Conservation (phyloP, 1,140 invertebrate genomes). For the Latrodectus geometricus region DNA sequence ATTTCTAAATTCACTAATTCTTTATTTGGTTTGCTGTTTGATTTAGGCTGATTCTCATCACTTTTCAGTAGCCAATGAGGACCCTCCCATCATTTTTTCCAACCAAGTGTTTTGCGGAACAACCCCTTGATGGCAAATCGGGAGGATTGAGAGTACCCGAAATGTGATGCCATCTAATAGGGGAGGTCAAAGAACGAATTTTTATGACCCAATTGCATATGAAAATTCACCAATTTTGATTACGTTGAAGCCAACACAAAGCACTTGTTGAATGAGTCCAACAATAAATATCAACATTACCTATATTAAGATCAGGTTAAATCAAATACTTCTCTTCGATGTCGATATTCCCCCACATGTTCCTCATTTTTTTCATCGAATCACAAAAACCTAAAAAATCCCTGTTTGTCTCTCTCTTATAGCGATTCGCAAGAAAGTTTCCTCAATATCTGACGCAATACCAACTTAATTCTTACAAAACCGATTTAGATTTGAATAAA, state of each 20-base stretch:
- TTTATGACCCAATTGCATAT: slow-evolving; percentile 14
- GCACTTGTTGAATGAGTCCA: slow-evolving; percentile 33
- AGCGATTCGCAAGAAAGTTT: no score
- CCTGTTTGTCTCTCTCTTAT: no score
- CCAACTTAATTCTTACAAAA: no score
- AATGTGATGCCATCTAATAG: not conserved
- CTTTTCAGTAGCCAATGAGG: slow-evolving; percentile 3
- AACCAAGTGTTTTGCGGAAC: slow-evolving; percentile 7
- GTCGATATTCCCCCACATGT: no score
- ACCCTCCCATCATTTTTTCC: slow-evolving; percentile 38
- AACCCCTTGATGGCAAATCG: slow-evolving; percentile 7
- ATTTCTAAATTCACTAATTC: slow-evolving; percentile 41
- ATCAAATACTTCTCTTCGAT: no score
- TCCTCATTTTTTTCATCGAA: no score
- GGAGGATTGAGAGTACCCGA: slow-evolving; percentile 1
- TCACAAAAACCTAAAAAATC: no score
- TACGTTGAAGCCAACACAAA: not conserved
- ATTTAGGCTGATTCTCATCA: slow-evolving; percentile 45
- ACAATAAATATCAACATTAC: slow-evolving; percentile 24
- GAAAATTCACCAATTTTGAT: slow-evolving; percentile 18
- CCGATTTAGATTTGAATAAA: no score
- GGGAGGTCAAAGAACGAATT: not conserved
- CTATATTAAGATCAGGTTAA: not conserved
- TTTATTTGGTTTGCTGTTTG: not conserved
- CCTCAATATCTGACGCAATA: no score